Evolutionary conservation across 1,140 invertebrate genomes (phyloP).

Genomic region (Drosophila nikananu): DNA sequence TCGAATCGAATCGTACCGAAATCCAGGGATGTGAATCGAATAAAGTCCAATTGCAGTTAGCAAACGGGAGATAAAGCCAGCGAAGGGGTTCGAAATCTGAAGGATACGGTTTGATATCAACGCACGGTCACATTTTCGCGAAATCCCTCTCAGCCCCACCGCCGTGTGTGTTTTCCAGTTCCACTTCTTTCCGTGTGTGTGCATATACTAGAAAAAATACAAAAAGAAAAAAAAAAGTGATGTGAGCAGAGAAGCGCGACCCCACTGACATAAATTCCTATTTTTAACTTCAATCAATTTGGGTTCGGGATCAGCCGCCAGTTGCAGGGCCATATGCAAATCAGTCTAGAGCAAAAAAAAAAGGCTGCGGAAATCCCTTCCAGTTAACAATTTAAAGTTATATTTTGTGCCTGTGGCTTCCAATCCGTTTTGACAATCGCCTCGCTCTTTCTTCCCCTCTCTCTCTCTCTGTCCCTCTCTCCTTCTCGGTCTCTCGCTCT

Average conservation of each 20-base stretch:
- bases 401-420: conserved; percentile 51
- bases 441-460: conserved; percentile 6
- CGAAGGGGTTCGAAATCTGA: background rate
- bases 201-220: conserved; percentile 58
- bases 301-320: conserved; percentile 1
- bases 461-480: background rate
- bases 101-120: conserved; percentile 3
- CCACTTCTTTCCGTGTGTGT: conserved; percentile 47
- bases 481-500: background rate
- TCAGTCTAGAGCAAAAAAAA: conserved; percentile 13
- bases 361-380: conserved; percentile 42
- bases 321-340: conserved; percentile 28
- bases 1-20: conserved; percentile 39
- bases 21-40: conserved; percentile 38
- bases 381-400: conserved; percentile 64
- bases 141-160: conserved; percentile 20
- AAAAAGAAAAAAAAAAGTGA: conserved; percentile 40
- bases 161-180: conserved; percentile 60
- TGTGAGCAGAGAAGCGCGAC: conserved; percentile 54
- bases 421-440: conserved; percentile 50
- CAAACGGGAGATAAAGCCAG: conserved; percentile 5
- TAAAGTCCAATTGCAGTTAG: conserved; percentile 19
- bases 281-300: conserved; percentile 67
- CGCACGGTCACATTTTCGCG: conserved; percentile 39
- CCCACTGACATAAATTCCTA: conserved; percentile 75